Evolutionary conservation across 2,888 invertebrate genomes (phyloP).

Genomic region (Acleris sparsana): DNA sequence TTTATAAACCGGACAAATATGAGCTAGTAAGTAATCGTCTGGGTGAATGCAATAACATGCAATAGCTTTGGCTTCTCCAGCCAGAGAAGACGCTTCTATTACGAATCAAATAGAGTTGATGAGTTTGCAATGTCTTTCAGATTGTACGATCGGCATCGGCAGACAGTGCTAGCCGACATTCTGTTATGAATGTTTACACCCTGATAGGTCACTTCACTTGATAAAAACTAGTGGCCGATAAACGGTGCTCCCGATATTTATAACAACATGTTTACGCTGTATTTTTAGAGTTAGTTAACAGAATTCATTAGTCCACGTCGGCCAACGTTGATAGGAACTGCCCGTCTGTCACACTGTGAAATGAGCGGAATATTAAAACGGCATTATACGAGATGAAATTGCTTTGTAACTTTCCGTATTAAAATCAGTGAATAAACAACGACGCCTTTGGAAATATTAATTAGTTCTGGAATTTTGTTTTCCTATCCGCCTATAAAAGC

Average conservation of each 20-base stretch:
- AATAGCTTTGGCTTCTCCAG: no score
- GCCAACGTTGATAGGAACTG: conserved; percentile 19
- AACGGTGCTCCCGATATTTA: conserved; percentile 56
- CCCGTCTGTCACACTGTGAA: conserved; percentile 15
- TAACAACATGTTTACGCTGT: conserved; percentile 60
- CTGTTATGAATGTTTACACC: conserved; percentile 15
- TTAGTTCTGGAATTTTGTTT: conserved; percentile 12
- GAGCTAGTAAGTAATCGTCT: no score
- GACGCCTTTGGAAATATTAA: conserved; percentile 25
- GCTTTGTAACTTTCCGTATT: conserved; percentile 42
- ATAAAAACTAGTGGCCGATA: conserved; percentile 49
- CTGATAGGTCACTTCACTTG: conserved; percentile 43
- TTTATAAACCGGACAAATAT: no score
- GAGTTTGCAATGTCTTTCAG: not conserved
- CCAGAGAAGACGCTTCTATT: no score
- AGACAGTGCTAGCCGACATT: conserved; percentile 9
- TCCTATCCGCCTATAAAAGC: conserved; percentile 48
- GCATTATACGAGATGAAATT: conserved; percentile 43
- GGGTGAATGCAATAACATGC: no score
- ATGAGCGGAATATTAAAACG: conserved; percentile 27
- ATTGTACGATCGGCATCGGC: not conserved
- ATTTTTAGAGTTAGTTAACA: conserved; percentile 44
- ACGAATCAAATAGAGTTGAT: no score
- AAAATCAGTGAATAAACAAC: conserved; percentile 41
- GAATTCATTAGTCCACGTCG: conserved; percentile 25